Evolutionary conservation across 2,113 vertebrate genomes (phyloP), one percentile per base, ranked within the genome.

Genomic region (Pangasianodon hypophthalmus): DNA sequence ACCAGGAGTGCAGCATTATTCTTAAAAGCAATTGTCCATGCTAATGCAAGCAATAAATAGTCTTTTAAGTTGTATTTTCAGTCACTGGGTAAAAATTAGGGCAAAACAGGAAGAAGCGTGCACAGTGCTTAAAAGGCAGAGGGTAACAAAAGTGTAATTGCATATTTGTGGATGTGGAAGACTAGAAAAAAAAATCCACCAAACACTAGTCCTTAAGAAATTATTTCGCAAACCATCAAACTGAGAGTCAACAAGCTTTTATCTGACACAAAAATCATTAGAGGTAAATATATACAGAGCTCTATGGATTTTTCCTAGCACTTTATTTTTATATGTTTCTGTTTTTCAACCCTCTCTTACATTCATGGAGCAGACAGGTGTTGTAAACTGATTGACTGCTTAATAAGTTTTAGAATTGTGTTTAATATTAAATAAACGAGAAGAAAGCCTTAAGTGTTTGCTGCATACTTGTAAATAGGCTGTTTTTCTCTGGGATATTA

Each of bases 11-110:
- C 26, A 60, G 83, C 67, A 81, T 92, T 88, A 67, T 81, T 89
- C 87, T 87, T 86, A 88, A 90, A 87, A 84, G 88, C 90, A 90
- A 37, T 85, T 88, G 88, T 89, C 88, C 44, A 32, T 26, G 41
- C 18, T 88, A 90, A 91, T 92, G 73, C 89, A 90, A 89, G 82
- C 77, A 84, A 52, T 86, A 79, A 90, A 91, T 84, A 64, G 71
- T 64, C 48, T 89, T 58, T 75, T 79, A 54, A 79, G 56, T 75
- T 67, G 44, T 83, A 64, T 88, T 75, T 83, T 87, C 44, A 56
- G 46, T 41, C 48, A 64, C 32, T 0, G 26, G 4, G 41, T 32
- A 86, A 73, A 83, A 89, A 89, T 85, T 71, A 67, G 46, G 48
- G 46, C 1, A 64, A 44, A 88, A 50, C 18, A n/a, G 37, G 52